These are phyloP conservation scores for Climacteris rufus DNA, from an alignment of 2,113 vertebrate genomes.

Conservation along the genomic window DNA sequence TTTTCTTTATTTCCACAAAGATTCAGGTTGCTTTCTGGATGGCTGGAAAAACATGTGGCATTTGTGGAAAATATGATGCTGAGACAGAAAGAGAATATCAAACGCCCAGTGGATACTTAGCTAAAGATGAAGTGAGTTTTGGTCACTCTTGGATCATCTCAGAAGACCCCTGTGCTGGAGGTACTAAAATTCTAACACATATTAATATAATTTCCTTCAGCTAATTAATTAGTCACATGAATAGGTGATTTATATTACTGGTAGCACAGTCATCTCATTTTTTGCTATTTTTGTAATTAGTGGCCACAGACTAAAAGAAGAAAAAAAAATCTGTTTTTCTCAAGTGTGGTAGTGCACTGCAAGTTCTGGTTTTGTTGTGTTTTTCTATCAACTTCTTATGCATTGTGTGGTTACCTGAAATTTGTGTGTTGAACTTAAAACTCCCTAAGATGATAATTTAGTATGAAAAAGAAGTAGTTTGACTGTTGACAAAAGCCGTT, in stretches of 20 bases:
- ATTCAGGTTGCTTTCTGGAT: slow-evolving; percentile 78
- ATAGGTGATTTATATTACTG: not conserved
- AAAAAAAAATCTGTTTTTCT: not conserved
- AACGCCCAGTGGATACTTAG: slow-evolving; percentile 66
- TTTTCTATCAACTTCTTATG: not conserved
- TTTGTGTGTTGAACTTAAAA: not conserved
- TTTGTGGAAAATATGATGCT: slow-evolving; percentile 80
- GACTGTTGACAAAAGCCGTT: not conserved
- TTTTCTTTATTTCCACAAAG: slow-evolving; percentile 54
- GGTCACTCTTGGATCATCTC: slow-evolving; percentile 78
- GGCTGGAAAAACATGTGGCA: slow-evolving; percentile 77
- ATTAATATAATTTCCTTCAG: not conserved
- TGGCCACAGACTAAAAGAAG: not conserved
- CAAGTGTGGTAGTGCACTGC: not conserved
- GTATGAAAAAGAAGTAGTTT: not conserved
- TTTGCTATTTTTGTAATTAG: not conserved
- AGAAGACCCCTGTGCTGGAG: slow-evolving; percentile 68
- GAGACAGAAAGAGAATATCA: slow-evolving; percentile 73
- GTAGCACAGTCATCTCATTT: not conserved
- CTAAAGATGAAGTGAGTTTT: slow-evolving; percentile 70
- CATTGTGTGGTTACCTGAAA: not conserved
- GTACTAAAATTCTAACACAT: not conserved
- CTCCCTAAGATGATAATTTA: not conserved
- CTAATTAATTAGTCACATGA: not conserved
- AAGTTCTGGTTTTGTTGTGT: not conserved